phyloP scores from a whole-genome alignment of 1,140 invertebrate species.

The Anadara kagoshimensis region DNA sequence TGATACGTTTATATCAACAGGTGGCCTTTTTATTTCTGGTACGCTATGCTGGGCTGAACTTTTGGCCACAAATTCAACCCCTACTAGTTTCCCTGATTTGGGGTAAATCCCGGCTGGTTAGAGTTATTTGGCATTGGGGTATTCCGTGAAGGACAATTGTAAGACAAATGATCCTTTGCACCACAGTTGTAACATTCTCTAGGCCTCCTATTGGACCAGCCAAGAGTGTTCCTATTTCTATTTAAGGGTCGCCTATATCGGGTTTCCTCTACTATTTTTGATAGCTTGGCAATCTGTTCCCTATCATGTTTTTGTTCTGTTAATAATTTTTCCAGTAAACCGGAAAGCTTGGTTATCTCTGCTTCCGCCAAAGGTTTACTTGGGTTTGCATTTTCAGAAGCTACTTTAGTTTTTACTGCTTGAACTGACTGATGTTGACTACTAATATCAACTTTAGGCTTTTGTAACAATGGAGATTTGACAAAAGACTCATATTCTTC shows the following conservation, averaged over 20 bases:
- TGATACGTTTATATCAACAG: too few species aligned
- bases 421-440: not conserved
- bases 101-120: not conserved
- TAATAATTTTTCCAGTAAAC: not conserved
- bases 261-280: too few species aligned
- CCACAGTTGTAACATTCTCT: not conserved
- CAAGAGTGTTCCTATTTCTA: not conserved
- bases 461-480: not conserved
- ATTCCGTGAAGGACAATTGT: not conserved
- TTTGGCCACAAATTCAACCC: constrained; percentile 4
- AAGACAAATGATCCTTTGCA: not conserved
- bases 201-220: not conserved
- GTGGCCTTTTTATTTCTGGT: not conserved
- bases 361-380: too few species aligned
- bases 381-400: not conserved
- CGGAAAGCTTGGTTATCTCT: not conserved
- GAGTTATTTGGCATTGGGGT: not conserved
- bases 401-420: not conserved
- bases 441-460: not conserved
- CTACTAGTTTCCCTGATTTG: not conserved
- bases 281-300: not conserved
- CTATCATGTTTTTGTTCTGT: not conserved
- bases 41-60: not conserved
- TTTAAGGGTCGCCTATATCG: too few species aligned
- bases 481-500: constrained; percentile 20